Base-by-base conservation (phyloP, 1,140 invertebrate genomes). In the Planococcus citri region DNA sequence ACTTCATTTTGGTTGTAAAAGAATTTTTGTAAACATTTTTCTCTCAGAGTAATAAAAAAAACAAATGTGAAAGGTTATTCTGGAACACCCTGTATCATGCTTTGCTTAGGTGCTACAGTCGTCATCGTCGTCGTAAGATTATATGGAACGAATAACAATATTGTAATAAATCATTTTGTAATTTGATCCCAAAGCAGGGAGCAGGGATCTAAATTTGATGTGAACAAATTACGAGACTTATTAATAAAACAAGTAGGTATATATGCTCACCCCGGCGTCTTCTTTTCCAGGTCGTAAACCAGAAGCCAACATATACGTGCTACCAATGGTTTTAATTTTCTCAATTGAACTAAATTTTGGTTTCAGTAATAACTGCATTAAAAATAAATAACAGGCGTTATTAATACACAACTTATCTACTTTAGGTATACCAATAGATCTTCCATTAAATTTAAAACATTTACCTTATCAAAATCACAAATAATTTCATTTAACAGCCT, bases 291-390 rank as follows among this genome's bases (percentile, higher is more conserved):
- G 91, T 70, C 89, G 83, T 12, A 99, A 79, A 0, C 96, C 96
- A 8, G 94, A 92, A 0, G 95, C 96, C 37, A 95, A 85, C 96
- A 99, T 99, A 75, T 98, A 99, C 0, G 95, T 98, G 77, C 92
- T 95, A 14, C 95, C 95, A 71, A 98, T 98, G 0, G 96, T 98
- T 79, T 98, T 99, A 64, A 99, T 99, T 79, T 98, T 98, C 79
- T 99, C 96, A 72, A 98, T 94, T 72, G 90, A 88, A 73, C 89
- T 94, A 79, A 94, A 98, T 76, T 95, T 95, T 0, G 92, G 92
- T 76, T 96, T 95, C 9, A 93, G 78, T n/a, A 97, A 78, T 14
- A 97, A 78, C 86, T 91, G 78, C 61, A n/a, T n/a, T n/a, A 85
- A 73, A 72, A 73, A 22, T 27, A 64, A 33, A 61, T 37, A 68